These are phyloP conservation scores for Pyrocephalus nanus DNA, from an alignment of 2,797 vertebrate genomes.

Conservation along the genomic window DNA sequence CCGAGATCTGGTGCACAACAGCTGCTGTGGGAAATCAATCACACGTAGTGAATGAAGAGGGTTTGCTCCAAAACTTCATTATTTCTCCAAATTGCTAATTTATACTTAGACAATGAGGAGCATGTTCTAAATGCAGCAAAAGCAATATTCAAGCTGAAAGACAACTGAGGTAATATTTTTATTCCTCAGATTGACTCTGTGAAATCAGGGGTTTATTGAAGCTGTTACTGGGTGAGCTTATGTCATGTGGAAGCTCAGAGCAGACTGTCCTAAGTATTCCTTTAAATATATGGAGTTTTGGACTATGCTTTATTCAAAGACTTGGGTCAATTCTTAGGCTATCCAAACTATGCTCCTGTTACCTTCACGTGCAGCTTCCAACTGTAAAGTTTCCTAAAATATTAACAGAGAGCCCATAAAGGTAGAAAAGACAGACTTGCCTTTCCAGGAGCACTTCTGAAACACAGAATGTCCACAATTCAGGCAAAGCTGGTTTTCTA, in stretches of 20 bases:
- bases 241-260: background rate
- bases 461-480: background rate
- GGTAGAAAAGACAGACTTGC: background rate
- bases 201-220: background rate
- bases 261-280: background rate
- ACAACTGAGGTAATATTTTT: background rate
- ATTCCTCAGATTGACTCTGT: background rate
- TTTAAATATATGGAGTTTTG: background rate
- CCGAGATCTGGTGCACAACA: background rate
- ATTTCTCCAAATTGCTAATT: background rate
- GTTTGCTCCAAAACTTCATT: background rate
- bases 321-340: background rate
- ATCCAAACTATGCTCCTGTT: background rate
- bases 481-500: background rate
- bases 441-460: background rate
- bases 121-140: background rate
- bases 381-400: background rate
- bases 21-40: background rate
- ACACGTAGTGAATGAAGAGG: background rate
- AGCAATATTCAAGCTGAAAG: background rate
- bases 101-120: background rate
- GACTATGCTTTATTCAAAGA: background rate
- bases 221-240: background rate
- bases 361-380: background rate
- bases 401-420: background rate